Percentiles rank a stretch among this genome's conserved stretches.
Conservation (phyloP, 2,113 vertebrate species). For the Nesogale talazaci region DNA sequence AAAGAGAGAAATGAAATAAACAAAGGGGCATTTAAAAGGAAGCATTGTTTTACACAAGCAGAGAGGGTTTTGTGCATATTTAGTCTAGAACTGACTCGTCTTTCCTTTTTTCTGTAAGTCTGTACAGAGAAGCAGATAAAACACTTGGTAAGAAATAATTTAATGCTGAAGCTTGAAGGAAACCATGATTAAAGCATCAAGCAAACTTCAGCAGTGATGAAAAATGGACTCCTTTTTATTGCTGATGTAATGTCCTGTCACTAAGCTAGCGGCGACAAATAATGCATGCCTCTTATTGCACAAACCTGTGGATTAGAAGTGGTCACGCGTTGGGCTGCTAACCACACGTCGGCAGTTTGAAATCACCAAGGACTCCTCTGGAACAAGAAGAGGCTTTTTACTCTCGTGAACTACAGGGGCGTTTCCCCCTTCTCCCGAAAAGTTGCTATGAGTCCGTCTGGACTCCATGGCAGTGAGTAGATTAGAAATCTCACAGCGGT, state of each 20-base stretch:
- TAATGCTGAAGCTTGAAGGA: conserved; percentile 52
- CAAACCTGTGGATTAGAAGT: neutral
- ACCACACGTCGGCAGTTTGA: no score
- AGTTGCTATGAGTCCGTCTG: no score
- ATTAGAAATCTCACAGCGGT: neutral
- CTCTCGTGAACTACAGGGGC: no score
- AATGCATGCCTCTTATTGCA: neutral
- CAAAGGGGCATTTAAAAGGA: conserved; percentile 50
- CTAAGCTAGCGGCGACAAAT: neutral
- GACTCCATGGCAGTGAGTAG: no score
- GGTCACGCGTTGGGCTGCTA: no score
- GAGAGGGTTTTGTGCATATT: conserved; percentile 31
- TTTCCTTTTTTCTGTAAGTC: conserved; percentile 54
- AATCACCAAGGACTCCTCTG: no score
- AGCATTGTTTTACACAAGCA: conserved; percentile 13
- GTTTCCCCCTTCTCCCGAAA: no score
- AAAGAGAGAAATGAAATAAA: conserved; percentile 59
- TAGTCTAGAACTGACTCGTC: conserved; percentile 12
- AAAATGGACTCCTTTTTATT: neutral
- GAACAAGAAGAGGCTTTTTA: no score
- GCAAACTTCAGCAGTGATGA: neutral
- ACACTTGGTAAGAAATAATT: conserved; percentile 41
- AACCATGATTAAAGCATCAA: neutral
- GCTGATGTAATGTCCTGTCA: neutral
- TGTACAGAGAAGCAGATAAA: conserved; percentile 59